These are phyloP conservation scores for Fulmarus glacialis DNA, from an alignment of 2,113 vertebrate genomes.

Conservation along the genomic window DNA sequence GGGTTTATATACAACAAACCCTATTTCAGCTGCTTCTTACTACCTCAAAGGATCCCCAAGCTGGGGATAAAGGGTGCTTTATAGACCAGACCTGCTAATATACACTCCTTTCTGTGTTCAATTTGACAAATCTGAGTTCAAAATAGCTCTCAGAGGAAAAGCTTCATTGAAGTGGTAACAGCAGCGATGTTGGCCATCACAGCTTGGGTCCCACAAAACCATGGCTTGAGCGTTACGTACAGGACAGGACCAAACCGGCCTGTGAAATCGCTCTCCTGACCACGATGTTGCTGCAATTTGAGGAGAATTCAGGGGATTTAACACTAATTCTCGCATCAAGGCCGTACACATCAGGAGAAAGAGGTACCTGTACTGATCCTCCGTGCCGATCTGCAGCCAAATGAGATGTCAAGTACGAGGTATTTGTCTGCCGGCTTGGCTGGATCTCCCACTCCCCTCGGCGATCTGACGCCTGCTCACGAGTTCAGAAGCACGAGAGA, in stretches of 20 bases:
- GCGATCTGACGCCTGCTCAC: slow-evolving; percentile 89
- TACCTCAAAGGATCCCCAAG: not conserved
- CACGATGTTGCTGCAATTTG: not conserved
- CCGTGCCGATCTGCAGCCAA: slow-evolving; percentile 97
- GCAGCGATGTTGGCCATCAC: not conserved
- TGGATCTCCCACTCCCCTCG: slow-evolving; percentile 98
- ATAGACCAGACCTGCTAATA: not conserved
- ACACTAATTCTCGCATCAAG: not conserved
- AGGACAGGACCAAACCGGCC: not conserved
- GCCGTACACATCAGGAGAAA: not conserved
- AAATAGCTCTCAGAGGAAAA: not conserved
- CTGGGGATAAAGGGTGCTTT: not conserved
- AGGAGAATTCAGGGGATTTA: not conserved
- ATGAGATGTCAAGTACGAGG: slow-evolving; percentile 96
- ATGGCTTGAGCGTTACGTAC: accelerated
- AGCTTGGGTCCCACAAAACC: not conserved
- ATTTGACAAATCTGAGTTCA: not conserved
- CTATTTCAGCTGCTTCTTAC: not conserved
- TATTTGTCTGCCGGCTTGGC: slow-evolving; percentile 94
- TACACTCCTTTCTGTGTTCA: not conserved
- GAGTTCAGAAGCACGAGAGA: slow-evolving; percentile 63
- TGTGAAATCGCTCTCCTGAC: not conserved
- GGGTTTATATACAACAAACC: not conserved
- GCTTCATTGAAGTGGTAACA: accelerated
- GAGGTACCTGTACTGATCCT: slow-evolving; percentile 97